Conservation (phyloP, 2,888 invertebrate genomes). For the Zonitis immaculata region DNA sequence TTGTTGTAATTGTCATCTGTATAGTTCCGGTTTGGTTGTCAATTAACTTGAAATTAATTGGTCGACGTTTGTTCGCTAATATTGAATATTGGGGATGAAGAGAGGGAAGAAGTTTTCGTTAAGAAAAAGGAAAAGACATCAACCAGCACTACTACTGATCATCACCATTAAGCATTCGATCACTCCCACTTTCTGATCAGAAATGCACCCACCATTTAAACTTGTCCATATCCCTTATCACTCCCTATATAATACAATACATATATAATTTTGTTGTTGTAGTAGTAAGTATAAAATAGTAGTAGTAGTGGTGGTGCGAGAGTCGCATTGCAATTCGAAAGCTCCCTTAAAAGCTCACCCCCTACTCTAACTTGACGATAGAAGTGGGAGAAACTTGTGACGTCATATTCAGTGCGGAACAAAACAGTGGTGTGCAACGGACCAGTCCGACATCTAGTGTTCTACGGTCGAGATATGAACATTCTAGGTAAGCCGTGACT, state of each 20-base stretch:
- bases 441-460: conserved; percentile 50
- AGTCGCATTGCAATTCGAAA: conserved; percentile 6
- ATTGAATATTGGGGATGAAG: neutral
- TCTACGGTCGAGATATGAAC: conserved; percentile 50
- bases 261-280: too few relatives aligned
- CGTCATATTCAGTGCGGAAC: conserved; percentile 50
- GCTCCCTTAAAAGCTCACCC: conserved; percentile 19
- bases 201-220: conserved; percentile 27
- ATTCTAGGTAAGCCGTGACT: conserved; percentile 49
- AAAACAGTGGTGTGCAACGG: conserved; percentile 44
- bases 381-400: conserved; percentile 37
- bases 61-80: neutral
- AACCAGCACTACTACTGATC: neutral
- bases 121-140: neutral
- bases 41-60: neutral
- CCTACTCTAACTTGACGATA: conserved; percentile 6
- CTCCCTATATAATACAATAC: conserved; percentile 18
- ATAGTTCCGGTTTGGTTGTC: neutral
- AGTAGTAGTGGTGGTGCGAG: neutral
- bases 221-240: conserved; percentile 9
- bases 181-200: neutral
- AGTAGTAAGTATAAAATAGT: neutral
- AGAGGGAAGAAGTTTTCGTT: too few relatives aligned
- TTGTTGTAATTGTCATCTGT: neutral
- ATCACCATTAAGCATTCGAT: neutral